Conservation (phyloP, 1,140 invertebrate genomes). For the Drosophila gunungcola region DNA sequence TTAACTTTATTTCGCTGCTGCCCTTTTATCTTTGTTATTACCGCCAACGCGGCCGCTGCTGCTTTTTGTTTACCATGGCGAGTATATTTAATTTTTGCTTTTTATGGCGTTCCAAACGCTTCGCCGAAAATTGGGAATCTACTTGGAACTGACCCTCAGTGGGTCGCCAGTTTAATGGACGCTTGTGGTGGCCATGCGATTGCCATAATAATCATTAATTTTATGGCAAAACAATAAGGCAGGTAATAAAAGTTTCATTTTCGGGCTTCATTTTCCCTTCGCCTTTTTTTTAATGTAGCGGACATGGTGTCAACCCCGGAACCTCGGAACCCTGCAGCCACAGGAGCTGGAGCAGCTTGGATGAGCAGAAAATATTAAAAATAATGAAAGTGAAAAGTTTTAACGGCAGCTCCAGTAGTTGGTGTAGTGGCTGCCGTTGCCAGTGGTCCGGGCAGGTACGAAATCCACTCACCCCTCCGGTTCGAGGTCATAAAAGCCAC, state of each 20-base stretch:
- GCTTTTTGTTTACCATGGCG: conserved; percentile 44
- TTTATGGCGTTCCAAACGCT: conserved; percentile 66
- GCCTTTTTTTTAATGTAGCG: conserved; percentile 30
- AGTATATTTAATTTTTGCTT: conserved; percentile 75
- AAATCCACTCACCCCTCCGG: not conserved
- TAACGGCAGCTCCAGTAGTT: conserved; percentile 42
- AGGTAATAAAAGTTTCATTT: conserved; percentile 83
- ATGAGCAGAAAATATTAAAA: conserved; percentile 68
- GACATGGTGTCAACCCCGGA: conserved; percentile 36
- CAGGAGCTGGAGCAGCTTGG: conserved; percentile 20
- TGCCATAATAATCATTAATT: conserved; percentile 84
- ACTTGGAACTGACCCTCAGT: conserved; percentile 43
- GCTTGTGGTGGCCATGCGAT: conserved; percentile 71
- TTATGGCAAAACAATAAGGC: conserved; percentile 82
- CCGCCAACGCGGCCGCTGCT: conserved; percentile 11
- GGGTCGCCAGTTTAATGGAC: conserved; percentile 65
- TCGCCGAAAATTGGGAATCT: conserved; percentile 43
- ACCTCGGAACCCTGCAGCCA: conserved; percentile 10
- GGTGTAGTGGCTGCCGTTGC: conserved; percentile 12
- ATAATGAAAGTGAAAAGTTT: conserved; percentile 83
- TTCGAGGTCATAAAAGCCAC: conserved; percentile 65
- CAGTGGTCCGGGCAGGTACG: conserved; percentile 31
- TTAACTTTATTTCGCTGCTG: conserved; percentile 50
- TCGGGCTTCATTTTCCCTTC: conserved; percentile 42
- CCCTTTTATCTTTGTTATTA: conserved; percentile 44